Base-by-base conservation (phyloP, 2,888 invertebrate genomes). In the Sycophila texana region DNA sequence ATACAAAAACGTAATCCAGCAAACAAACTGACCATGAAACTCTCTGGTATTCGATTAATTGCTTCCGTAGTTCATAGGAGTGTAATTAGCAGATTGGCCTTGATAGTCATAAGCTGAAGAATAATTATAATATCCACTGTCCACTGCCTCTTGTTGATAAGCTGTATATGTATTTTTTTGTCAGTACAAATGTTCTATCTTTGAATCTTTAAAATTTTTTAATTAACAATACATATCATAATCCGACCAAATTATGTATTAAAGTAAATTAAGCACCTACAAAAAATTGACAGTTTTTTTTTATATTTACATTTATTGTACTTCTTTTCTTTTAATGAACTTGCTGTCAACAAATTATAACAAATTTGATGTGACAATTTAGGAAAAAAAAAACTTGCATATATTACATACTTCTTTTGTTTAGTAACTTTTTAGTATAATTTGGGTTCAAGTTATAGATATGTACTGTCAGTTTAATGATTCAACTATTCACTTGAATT, bases 91-190 rank as follows among this genome's bases (percentile, higher is more conserved):
- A 83, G 87, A 86, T 84, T 84, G 87, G 82, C 85, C 86, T 77
- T 88, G 88, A 81, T 88, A 88, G 74, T 87, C 86, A 83, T 88
- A 87, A 81, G 84, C 85, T 83, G 88, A 86, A 83, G 88, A 85
- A 83, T 87, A 88, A 85, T 84, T 85, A 79, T 85, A 84, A 84
- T 86, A 87, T 82, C 87, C 88, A 84, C 83, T 82, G 83, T 82
- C 85, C 81, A 87, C 88, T 84, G 88, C 86, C 84, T 88, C 88
- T 83, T 87, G 88, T 82, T 88, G 88, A 83, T 88, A 88, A 57
- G 87, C 88, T 88, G 85, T 81, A 82, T 85, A 86, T 81, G 83
- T 77, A 83, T 84, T 81, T 82, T 82, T 82, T 78, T 30, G 22
- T 81, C 39, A 81, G 71, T 81, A 74, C 10, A 79, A 76, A 71